Evolutionary conservation across 2,888 invertebrate genomes (phyloP), one percentile per base, ranked within the genome.

Genomic region (Busseola fusca): DNA sequence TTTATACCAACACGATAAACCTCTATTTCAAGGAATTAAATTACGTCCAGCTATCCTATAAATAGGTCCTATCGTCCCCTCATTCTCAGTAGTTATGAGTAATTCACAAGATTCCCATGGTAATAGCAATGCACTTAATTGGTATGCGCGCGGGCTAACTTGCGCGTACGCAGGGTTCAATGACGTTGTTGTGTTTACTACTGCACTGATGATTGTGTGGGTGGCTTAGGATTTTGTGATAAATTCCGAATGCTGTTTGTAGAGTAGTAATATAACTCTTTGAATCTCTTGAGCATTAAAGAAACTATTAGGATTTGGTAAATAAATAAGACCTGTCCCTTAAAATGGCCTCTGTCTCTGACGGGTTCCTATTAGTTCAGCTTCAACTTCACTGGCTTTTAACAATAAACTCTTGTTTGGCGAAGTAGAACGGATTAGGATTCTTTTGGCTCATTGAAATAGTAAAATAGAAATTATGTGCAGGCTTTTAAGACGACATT

Each of bases 91-190:
- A 70, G 78, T 77, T 84, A 83, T 78, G 83, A 84, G 40, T 78
- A 76, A 75, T 80, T 71, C 67, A 68, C 72, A 73, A 77, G 68
- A 68, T 90, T 91, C 91, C 89, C 92, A 93, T 90, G 86, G 83
- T 84, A 89, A 89, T 84, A 87, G 87, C 89, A 88, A 91, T 89
- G 88, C 83, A 83, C 82, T 89, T 92, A 92, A 93, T 94, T 93
- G 91, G 89, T 93, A 93, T 93, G 93, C 93, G 78, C 83, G 86
- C 66, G 69, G 88, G 87, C 89, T 88, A 86, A 84, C 76, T 80
- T 79, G 86, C 87, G 83, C 81, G 82, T 82, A 81, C 84, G 86
- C 87, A 80, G 74, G 68, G 91, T 90, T 90, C 92, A 88, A 87
- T 85, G 91, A 88, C 91, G 81, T 82, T 75, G 76, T 72, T 72